Conservation (phyloP, 2,888 invertebrate genomes). For the Polydesmus complanatus region DNA sequence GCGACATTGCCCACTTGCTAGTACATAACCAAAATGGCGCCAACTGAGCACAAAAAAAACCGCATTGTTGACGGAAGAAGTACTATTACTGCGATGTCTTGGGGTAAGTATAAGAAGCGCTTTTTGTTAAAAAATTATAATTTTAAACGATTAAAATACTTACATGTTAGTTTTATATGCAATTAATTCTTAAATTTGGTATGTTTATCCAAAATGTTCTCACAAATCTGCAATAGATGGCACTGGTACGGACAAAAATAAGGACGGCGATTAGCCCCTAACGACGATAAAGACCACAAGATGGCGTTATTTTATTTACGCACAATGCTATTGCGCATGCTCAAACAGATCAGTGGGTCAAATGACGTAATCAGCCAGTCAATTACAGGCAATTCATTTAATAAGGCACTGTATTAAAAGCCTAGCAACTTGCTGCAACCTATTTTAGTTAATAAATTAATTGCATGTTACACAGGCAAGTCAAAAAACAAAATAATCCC, state of each 20-base stretch:
- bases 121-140: not conserved
- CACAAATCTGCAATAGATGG: conserved; percentile 13
- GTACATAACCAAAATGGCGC: conserved; percentile 14
- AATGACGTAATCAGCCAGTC: no score
- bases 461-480: no score
- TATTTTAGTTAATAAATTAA: no score
- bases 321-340: no score
- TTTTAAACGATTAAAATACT: not conserved
- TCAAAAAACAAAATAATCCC: no score
- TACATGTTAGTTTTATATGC: not conserved
- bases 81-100: not conserved
- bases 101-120: not conserved
- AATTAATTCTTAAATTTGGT: not conserved
- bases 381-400: no score
- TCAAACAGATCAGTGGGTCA: no score
- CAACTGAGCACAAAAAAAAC: conserved; percentile 2
- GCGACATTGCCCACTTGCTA: no score
- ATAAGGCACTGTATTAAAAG: no score
- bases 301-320: not conserved
- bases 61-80: not conserved
- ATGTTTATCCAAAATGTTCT: not conserved
- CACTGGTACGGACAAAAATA: not conserved
- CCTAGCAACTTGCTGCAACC: no score
- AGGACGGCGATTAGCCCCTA: not conserved
- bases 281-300: not conserved